Conservation (phyloP, 2,888 invertebrate species). For the Cremastinae sp. region DNA sequence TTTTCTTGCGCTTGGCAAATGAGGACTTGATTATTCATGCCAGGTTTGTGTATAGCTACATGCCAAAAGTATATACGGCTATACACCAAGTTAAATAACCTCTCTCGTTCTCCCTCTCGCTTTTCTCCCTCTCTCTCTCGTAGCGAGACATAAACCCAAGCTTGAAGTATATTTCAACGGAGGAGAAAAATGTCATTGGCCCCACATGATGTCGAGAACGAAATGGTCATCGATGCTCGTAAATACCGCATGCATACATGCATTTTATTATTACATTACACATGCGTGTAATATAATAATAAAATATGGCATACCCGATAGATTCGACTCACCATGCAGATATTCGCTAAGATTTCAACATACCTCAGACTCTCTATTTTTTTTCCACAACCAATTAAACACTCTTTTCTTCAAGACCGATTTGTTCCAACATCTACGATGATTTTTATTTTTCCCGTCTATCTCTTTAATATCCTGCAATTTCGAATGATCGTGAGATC, state of each 20-base stretch:
- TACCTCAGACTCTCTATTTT: not conserved
- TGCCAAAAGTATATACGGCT: too few species aligned
- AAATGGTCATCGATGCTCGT: slow-evolving; percentile 35
- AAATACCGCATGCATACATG: not conserved
- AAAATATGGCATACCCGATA: not conserved
- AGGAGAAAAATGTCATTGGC: slow-evolving; percentile 53
- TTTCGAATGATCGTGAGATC: too few species aligned
- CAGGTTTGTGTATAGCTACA: not conserved
- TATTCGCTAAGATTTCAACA: too few species aligned
- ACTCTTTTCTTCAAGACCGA: not conserved
- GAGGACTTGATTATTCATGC: slow-evolving; percentile 55
- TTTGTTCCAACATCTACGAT: too few species aligned
- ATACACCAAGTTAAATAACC: slow-evolving; percentile 27
- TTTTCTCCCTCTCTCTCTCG: slow-evolving; percentile 23
- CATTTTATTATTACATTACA: not conserved
- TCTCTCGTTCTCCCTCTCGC: slow-evolving; percentile 19
- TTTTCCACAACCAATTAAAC: not conserved
- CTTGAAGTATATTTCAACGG: not conserved
- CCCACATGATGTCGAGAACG: slow-evolving; percentile 29
- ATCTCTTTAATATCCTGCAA: too few species aligned
- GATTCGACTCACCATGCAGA: not conserved
- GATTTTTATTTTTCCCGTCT: too few species aligned
- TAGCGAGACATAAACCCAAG: slow-evolving; percentile 31
- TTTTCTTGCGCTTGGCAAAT: slow-evolving; percentile 53
- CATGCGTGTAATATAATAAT: not conserved